Evolutionary conservation across 2,113 vertebrate genomes (phyloP).

Genomic region (Labrus mixtus): DNA sequence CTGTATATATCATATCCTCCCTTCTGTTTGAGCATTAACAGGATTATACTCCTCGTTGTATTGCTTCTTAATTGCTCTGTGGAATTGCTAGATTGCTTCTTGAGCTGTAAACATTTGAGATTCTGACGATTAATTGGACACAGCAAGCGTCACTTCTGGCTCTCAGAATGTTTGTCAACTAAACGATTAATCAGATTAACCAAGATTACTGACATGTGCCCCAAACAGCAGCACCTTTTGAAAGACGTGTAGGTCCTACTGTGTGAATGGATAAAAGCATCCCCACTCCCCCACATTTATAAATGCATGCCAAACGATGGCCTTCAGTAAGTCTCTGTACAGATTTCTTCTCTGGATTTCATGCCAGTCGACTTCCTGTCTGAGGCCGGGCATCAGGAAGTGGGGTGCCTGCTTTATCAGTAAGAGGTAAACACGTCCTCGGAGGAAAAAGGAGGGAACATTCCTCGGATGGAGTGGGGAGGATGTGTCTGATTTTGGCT

Average conservation of each 20-base stretch:
- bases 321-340: neutral
- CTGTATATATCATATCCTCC: too few relatives aligned
- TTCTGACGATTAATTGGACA: too few relatives aligned
- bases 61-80: too few relatives aligned
- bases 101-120: too few relatives aligned
- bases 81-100: too few relatives aligned
- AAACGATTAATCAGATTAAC: too few relatives aligned
- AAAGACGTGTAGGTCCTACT: neutral
- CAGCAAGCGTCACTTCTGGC: too few relatives aligned
- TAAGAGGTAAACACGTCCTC: conserved; percentile 61
- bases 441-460: conserved; percentile 65
- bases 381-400: conserved; percentile 71
- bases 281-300: neutral
- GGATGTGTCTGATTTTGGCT: conserved; percentile 20
- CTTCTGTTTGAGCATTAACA: too few relatives aligned
- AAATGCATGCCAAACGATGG: neutral
- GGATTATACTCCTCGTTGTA: too few relatives aligned
- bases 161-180: too few relatives aligned
- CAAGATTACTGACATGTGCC: neutral
- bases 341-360: conserved; percentile 8
- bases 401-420: conserved; percentile 67
- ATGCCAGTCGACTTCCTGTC: conserved; percentile 66
- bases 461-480: conserved; percentile 62
- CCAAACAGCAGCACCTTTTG: neutral
- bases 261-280: fast-evolving